Base-by-base conservation (phyloP, 1,140 invertebrate genomes). In the Drosophila lowei region DNA sequence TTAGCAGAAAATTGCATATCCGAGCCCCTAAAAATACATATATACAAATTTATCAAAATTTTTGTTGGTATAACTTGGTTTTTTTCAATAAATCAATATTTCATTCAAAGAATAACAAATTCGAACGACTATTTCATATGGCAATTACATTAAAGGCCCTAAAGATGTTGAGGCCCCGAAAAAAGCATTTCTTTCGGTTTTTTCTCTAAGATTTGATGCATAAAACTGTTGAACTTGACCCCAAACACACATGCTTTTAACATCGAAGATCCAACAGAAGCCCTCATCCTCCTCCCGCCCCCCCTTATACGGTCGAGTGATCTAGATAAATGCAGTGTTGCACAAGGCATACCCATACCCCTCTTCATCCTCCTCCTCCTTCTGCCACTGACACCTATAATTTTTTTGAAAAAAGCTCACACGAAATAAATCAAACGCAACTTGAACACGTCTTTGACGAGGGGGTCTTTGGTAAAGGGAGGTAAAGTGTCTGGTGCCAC, bases 321-420 rank as follows among this genome's bases (percentile, higher is more conserved):
- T 76, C 72, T 56, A 72, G 55, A 80, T 80, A 77, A 80, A 57
- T 76, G 77, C 61, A 55, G 58, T 59, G 63, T 81, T 83, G 70
- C 79, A 66, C 70, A 76, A 79, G 52, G 44, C 34, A 59, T 21
- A 9, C 30, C 41, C 34, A 34, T 11, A 8, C 0, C 15, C 21
- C 5, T 21, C 30, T 46, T 18, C 18, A 18, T 18, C 25, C 38
- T 7, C 25, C 0, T 6, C 11, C 30, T 16, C 11, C 9, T 8
- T 9, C 25, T 23, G 9, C 6, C 3, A 5, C 9, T 18, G 46
- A 54, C 23, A 56, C 63, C 66, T 71, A 72, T 80, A 77, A 80
- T 80, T 55, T 72, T 54, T 72, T 50, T 11, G 11, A 46, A 65
- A 54, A 54, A 50, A 41, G 43, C 65, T 67, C 71, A 64, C 73